These are phyloP conservation scores for Siderastrea radians DNA, from an alignment of 92 coral and sea anemone species.

Conservation along the genomic window DNA sequence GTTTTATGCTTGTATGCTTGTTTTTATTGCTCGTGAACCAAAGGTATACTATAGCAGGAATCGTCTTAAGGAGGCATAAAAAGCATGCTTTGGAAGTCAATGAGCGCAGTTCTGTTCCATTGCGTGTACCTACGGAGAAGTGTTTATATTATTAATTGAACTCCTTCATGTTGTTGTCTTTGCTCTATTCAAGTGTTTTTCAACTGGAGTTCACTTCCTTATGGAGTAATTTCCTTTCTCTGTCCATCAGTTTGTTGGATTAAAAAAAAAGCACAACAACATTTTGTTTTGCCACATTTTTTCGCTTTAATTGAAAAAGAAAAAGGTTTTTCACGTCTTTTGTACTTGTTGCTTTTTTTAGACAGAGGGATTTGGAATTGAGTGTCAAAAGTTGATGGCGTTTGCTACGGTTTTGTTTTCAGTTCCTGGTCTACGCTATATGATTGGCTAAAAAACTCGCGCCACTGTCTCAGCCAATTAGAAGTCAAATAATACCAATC, in stretches of 20 bases:
- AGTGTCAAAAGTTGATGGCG: too few species aligned
- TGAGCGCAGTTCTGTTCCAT: not conserved
- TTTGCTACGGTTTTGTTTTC: too few species aligned
- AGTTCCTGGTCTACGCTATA: too few species aligned
- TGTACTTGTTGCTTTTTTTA: too few species aligned
- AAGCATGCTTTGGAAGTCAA: not conserved
- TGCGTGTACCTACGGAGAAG: constrained; percentile 12
- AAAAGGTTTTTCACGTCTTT: not conserved
- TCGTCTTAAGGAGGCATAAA: not conserved
- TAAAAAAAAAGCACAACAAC: not conserved
- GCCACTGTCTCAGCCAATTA: too few species aligned
- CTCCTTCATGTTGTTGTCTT: not conserved
- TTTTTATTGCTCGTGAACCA: not conserved
- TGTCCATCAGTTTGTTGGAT: not conserved
- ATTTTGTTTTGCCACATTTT: not conserved
- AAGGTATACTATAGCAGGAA: not conserved
- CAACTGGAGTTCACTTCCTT: too few species aligned
- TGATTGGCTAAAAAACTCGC: too few species aligned
- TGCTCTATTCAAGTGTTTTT: not conserved
- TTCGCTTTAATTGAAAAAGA: not conserved
- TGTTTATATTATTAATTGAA: constrained; percentile 22
- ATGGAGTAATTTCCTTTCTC: not conserved
- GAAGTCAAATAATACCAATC: too few species aligned
- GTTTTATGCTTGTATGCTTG: not conserved
- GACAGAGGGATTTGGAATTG: not conserved